A percentile compares a stretch with the other conserved stretches of the same genome.
Evolutionary conservation across 2,797 vertebrate genomes (phyloP).

Genomic region (Hoplostethus mediterraneus): DNA sequence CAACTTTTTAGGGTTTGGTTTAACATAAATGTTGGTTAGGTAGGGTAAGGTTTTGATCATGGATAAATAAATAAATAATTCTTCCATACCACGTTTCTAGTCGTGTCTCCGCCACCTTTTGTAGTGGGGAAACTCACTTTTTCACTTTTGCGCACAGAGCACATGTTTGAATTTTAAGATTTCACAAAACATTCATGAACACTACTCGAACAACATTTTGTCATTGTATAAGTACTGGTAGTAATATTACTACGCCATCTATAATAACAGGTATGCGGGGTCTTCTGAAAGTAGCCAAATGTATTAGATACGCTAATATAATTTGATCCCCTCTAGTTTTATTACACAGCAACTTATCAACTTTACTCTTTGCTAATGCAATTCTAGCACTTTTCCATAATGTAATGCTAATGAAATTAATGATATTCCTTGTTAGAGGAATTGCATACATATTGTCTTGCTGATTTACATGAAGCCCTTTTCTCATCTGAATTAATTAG

Average conservation of each 20-base stretch:
- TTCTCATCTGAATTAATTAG: slow-evolving; percentile 25
- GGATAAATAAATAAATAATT: too few species aligned
- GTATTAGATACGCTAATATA: not conserved
- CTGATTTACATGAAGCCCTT: slow-evolving; percentile 25
- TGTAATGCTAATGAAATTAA: slow-evolving; percentile 3
- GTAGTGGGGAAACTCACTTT: too few species aligned
- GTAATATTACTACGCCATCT: too few species aligned
- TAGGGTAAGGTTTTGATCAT: too few species aligned
- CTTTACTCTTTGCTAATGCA: not conserved
- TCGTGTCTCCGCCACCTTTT: too few species aligned
- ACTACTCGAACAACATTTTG: not conserved
- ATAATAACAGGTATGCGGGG: too few species aligned
- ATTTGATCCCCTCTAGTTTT: not conserved
- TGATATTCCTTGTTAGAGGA: slow-evolving; percentile 12
- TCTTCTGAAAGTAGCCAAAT: not conserved
- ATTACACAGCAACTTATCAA: not conserved
- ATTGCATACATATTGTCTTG: not conserved
- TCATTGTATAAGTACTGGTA: too few species aligned
- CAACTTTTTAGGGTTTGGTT: too few species aligned
- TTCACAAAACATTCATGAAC: not conserved
- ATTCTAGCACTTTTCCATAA: slow-evolving; percentile 13
- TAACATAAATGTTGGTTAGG: too few species aligned
- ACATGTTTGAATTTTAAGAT: too few species aligned
- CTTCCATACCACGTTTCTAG: too few species aligned
- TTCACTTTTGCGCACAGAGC: too few species aligned